phyloP scores from a whole-genome alignment of 1,140 invertebrate genomes.

The Samia ricini region DNA sequence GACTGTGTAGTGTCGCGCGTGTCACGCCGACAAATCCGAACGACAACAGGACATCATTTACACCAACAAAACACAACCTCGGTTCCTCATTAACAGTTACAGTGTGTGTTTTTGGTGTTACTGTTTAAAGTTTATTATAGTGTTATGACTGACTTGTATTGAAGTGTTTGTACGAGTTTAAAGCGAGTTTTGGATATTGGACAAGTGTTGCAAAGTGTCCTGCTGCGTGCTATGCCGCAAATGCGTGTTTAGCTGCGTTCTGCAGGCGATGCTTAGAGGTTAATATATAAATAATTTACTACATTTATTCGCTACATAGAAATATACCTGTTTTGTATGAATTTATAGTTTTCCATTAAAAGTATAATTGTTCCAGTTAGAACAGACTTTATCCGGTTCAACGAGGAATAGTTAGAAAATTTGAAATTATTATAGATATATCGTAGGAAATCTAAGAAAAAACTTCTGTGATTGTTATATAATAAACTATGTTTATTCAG shows the following conservation, averaged over 20 bases:
- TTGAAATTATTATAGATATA: background rate
- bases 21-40: conserved; percentile 29
- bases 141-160: conserved; percentile 60
- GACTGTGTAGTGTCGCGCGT: conserved; percentile 58
- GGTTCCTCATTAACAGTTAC: conserved; percentile 64
- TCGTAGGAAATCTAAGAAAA: no score
- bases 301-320: background rate
- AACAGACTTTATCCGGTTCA: background rate
- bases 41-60: conserved; percentile 47
- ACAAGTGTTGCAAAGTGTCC: conserved; percentile 65
- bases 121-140: conserved; percentile 48
- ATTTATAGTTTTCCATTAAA: background rate
- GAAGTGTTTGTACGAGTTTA: conserved; percentile 54
- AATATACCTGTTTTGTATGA: background rate
- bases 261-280: conserved; percentile 74
- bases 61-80: conserved; percentile 51
- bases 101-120: conserved; percentile 64
- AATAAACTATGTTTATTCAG: no score
- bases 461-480: no score
- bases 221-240: conserved; percentile 71
- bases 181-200: conserved; percentile 52
- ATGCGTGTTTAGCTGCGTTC: conserved; percentile 65
- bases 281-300: conserved; percentile 55
- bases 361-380: conserved; percentile 2
- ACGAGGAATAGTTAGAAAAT: background rate